phyloP scores from a whole-genome alignment of 2,888 invertebrate species.

The Actias luna region DNA sequence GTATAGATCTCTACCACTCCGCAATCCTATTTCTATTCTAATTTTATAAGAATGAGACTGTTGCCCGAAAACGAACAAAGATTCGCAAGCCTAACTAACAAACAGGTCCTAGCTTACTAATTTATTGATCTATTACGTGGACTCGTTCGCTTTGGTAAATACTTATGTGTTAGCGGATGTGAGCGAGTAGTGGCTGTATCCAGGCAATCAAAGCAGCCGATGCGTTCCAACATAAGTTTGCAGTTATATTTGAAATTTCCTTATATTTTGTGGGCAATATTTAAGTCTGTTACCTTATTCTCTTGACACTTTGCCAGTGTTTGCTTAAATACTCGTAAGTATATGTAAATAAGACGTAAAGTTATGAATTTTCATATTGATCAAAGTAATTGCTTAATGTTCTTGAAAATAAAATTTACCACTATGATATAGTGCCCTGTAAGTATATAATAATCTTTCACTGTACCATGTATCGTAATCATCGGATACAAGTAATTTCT shows the following conservation, averaged over 20 bases:
- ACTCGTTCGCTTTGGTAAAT: neutral
- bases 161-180: neutral
- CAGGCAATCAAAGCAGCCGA: neutral
- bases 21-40: too few species aligned
- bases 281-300: neutral
- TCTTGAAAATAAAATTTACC: neutral
- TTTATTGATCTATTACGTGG: too few species aligned
- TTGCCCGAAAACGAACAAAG: too few species aligned
- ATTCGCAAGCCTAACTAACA: too few species aligned
- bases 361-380: neutral
- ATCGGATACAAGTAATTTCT: neutral
- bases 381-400: neutral
- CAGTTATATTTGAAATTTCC: neutral
- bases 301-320: neutral
- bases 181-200: neutral
- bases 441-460: neutral
- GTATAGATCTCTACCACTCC: too few species aligned
- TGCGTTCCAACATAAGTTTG: neutral
- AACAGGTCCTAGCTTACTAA: too few species aligned
- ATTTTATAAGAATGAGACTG: too few species aligned
- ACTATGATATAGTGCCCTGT: neutral
- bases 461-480: neutral
- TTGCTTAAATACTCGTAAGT: neutral
- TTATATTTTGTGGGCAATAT: neutral
- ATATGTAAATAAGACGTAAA: neutral